Evolutionary conservation across 2,113 vertebrate species (phyloP).

Genomic region (Anas platyrhynchos): DNA sequence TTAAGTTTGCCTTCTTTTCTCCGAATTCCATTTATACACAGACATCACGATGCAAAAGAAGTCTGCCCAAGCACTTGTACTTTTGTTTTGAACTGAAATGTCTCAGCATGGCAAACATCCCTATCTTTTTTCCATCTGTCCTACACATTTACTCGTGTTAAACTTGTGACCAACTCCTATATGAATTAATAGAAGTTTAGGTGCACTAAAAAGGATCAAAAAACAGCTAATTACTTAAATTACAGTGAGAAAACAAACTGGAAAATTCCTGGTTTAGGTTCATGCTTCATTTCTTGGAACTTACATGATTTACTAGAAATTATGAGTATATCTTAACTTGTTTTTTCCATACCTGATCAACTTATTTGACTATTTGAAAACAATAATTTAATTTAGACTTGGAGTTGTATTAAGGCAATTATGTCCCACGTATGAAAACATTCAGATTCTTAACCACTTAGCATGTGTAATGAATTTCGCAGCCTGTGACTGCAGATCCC

Average conservation of each 20-base stretch:
- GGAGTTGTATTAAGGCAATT: background rate
- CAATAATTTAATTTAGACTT: background rate
- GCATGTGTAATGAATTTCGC: background rate
- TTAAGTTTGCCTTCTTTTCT: conserved; percentile 2
- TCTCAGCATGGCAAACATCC: background rate
- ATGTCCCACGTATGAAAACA: background rate
- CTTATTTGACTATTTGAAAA: background rate
- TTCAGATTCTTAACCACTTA: background rate
- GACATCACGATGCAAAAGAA: background rate
- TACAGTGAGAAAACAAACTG: background rate
- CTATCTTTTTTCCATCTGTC: background rate
- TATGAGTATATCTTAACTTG: background rate
- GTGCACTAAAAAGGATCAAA: background rate
- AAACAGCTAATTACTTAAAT: background rate
- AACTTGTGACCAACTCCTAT: background rate
- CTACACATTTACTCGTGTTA: background rate
- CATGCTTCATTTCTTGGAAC: background rate
- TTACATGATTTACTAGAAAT: background rate
- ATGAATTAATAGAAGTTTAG: background rate
- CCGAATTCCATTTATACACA: conserved; percentile 33
- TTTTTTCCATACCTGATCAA: background rate
- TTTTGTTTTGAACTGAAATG: background rate
- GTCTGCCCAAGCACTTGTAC: background rate
- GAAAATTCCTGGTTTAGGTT: background rate
- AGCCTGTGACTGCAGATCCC: background rate